These are phyloP conservation scores for Tribolium castaneum DNA, from an alignment of 1,140 invertebrate species.

Conservation along the genomic window DNA sequence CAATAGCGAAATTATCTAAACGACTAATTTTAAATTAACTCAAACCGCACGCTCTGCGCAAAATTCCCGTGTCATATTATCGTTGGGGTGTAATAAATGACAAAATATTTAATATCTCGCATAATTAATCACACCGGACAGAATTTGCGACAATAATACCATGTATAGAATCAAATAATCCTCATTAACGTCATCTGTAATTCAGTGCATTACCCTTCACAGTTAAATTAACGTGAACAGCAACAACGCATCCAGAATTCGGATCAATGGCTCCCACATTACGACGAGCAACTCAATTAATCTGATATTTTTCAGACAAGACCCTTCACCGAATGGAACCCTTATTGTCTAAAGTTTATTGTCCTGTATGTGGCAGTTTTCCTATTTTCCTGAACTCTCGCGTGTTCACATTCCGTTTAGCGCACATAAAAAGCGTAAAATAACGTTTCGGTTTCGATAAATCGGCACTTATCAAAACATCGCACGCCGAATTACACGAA, in stretches of 20 bases:
- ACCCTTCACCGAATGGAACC: background rate
- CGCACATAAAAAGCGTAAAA: conserved; percentile 23
- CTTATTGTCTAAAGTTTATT: conserved; percentile 6
- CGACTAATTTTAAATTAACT: background rate
- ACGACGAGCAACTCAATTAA: background rate
- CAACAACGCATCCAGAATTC: background rate
- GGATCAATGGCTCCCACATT: background rate
- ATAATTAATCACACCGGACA: background rate
- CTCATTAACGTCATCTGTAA: background rate
- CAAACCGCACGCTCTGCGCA: background rate
- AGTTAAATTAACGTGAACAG: background rate
- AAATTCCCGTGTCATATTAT: background rate
- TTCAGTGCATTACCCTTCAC: background rate
- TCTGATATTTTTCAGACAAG: conserved; percentile 5
- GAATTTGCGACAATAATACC: background rate
- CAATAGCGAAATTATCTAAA: background rate
- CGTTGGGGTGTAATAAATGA: background rate
- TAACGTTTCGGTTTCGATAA: conserved; percentile 14
- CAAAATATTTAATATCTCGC: background rate
- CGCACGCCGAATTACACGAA: conserved; percentile 20
- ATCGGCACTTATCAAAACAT: conserved; percentile 16
- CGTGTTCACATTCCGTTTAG: conserved; percentile 17
- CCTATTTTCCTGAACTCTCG: background rate
- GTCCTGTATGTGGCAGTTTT: conserved; percentile 2
- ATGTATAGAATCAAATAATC: background rate